Evolutionary conservation across 2,888 invertebrate species (phyloP), one percentile per base, ranked within the genome.

Genomic region (Pristionchus maxplancki): DNA sequence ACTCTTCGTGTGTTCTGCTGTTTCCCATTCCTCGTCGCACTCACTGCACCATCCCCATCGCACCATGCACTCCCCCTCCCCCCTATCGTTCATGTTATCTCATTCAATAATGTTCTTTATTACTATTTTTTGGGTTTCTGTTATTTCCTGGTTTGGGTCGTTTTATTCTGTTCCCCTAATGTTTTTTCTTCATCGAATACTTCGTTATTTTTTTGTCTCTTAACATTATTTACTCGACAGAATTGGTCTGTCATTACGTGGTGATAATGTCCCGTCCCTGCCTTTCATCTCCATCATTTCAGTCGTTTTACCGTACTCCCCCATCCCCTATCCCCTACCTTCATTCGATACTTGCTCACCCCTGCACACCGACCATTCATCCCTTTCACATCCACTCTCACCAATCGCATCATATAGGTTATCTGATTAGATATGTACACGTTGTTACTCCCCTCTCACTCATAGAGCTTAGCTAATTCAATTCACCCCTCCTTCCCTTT

Each of bases 61-160:
- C 40, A 37, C 58, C 20, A 24, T n/a, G 40, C 74, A 74, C 74
- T 40, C 20, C 44, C n/a, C 40, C 44, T 24, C 2, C 31, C 67
- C 44, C n/a, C 13, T 78, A 78, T 28, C 34, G 44, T 44, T 78
- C 44, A 40, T 48, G 78, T 78, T 78, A 78, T 78, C 78, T 78
- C 78, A 78, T 48, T 78, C 78, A 78, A 78, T 78, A 28, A 78
- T 78, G 24, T 40, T 53, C 53, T 50, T 53, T 83, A 28, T 34
- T 83, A 81, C 58, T 58, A 58, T 53, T 83, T 53, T 83, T 83
- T 83, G 82, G 82, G 82, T 83, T 83, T 83, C 82, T 83, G 82
- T 83, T 83, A 83, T 83, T 83, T 85, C 40, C 31, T 64, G 58
- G 85, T 85, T 85, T 40, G 34, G 85, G 62, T 28, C 64, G 58